These are phyloP conservation scores for Zoroaster sp. DNA, from an alignment of 53 echinoderm and acorn worm genomes.

Conservation along the genomic window DNA sequence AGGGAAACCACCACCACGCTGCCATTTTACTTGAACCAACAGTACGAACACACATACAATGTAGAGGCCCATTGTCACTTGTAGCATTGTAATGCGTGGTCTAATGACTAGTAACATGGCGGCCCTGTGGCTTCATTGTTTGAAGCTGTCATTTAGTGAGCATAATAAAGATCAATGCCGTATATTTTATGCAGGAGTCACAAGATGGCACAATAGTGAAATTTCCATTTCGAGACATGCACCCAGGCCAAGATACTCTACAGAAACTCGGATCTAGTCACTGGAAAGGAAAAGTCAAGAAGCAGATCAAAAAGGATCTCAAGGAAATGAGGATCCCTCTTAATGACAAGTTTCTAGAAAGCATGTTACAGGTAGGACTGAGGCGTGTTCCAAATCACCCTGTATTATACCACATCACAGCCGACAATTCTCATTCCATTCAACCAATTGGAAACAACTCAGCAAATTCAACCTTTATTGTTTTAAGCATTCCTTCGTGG, in stretches of 20 bases:
- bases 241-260: no score
- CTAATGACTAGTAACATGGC: no score
- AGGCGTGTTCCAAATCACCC: neutral
- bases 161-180: neutral
- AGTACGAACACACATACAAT: neutral
- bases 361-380: neutral
- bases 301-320: neutral
- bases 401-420: neutral
- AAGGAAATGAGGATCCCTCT: neutral
- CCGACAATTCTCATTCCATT: neutral
- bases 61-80: neutral
- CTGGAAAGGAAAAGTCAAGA: neutral
- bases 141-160: neutral
- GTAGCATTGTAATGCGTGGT: neutral
- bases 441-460: neutral
- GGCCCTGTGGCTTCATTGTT: neutral
- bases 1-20: no score
- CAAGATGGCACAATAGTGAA: neutral
- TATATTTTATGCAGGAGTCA: neutral
- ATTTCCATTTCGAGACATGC: neutral
- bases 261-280: neutral
- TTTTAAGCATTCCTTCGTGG: neutral
- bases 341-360: neutral
- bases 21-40: neutral
- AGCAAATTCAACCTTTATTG: neutral